These are phyloP conservation scores for Amphiduros pacificus DNA, from an alignment of 2,888 invertebrate genomes.

Conservation along the genomic window DNA sequence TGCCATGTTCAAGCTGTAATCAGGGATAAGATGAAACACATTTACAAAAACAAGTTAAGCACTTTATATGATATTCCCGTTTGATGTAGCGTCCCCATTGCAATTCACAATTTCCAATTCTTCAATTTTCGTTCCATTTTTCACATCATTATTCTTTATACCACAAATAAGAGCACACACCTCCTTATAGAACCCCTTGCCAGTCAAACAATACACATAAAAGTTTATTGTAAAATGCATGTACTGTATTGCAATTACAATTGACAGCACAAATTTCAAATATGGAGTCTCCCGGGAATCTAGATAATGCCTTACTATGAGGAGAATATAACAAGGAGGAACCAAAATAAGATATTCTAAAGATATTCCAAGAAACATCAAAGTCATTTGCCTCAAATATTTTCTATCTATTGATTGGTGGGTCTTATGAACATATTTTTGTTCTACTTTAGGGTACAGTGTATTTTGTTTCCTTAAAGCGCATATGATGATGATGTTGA, in stretches of 20 bases:
- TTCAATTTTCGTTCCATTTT: too few relatives aligned
- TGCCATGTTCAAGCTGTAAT: too few relatives aligned
- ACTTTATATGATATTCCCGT: too few relatives aligned
- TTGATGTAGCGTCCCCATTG: too few relatives aligned
- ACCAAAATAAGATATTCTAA: background rate
- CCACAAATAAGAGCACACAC: background rate
- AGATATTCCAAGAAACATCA: background rate
- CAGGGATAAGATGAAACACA: too few relatives aligned
- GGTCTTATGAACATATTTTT: background rate
- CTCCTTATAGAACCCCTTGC: background rate
- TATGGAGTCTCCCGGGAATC: background rate
- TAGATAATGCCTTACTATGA: background rate
- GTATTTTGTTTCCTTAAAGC: background rate
- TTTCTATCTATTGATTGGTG: background rate
- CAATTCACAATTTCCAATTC: too few relatives aligned
- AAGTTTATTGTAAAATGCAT: background rate
- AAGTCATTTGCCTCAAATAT: background rate
- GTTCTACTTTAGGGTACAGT: background rate
- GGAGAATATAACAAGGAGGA: background rate
- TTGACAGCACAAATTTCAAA: background rate
- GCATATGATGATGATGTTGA: background rate
- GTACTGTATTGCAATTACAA: background rate
- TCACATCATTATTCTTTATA: too few relatives aligned
- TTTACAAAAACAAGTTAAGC: too few relatives aligned
- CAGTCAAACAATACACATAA: background rate